Evolutionary conservation across 2,797 vertebrate species (phyloP).

Genomic region (Ispidina picta): DNA sequence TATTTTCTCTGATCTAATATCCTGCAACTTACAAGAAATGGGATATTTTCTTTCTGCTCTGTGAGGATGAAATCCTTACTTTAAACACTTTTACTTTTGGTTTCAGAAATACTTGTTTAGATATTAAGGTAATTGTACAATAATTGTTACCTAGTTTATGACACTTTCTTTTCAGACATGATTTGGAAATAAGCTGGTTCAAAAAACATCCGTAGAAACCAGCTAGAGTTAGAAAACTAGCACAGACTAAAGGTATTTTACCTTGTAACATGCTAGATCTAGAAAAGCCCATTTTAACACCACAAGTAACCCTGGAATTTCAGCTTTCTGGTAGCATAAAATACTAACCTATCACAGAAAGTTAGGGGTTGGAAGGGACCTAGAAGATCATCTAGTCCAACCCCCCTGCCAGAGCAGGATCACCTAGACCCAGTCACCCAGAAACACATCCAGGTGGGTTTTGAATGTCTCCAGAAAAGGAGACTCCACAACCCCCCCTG

Average conservation of each 20-base stretch:
- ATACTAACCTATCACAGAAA: neutral
- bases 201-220: neutral
- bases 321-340: neutral
- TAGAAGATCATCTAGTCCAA: too few relatives aligned
- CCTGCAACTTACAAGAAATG: neutral
- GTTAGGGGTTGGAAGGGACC: too few relatives aligned
- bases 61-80: neutral
- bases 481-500: too few relatives aligned
- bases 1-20: neutral
- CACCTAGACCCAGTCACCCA: too few relatives aligned
- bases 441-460: too few relatives aligned
- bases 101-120: neutral
- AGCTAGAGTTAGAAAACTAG: neutral
- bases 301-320: neutral
- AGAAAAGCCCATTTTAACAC: neutral
- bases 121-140: conserved; percentile 1
- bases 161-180: neutral
- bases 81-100: neutral
- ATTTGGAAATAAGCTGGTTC: neutral
- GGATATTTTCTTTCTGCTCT: neutral
- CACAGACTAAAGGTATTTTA: neutral
- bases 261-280: neutral
- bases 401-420: too few relatives aligned
- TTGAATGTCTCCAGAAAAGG: too few relatives aligned
- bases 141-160: neutral